These are phyloP conservation scores for Aepyceros melampus DNA, from an alignment of 2,113 vertebrate genomes.

Conservation along the genomic window DNA sequence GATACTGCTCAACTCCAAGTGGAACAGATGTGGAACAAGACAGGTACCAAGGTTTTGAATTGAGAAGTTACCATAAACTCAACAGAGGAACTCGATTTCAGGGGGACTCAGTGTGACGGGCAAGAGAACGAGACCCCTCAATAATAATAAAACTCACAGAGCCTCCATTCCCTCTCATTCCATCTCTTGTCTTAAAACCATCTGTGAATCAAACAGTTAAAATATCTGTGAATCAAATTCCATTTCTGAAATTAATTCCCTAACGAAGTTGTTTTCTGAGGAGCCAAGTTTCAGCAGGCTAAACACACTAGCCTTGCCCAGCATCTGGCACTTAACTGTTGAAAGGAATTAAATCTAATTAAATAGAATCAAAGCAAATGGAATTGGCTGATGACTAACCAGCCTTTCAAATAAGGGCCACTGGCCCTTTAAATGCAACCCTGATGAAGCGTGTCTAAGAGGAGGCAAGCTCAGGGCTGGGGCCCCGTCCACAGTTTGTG, in stretches of 20 bases:
- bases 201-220: not conserved
- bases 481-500: not conserved
- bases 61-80: not conserved
- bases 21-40: not conserved
- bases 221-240: not conserved
- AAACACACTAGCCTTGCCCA: not conserved
- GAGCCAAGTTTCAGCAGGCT: not conserved
- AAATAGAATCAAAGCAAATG: not conserved
- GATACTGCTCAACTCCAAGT: not conserved
- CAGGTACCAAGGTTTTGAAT: not conserved
- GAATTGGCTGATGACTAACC: not conserved
- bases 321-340: not conserved
- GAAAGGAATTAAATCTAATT: not conserved
- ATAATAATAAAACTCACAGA: not conserved
- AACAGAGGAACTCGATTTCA: not conserved
- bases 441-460: not conserved
- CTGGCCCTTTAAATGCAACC: not conserved
- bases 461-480: fast-evolving
- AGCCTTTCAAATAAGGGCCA: not conserved
- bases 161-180: not conserved
- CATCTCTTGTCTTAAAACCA: not conserved
- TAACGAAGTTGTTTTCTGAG: not conserved
- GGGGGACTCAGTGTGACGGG: not conserved
- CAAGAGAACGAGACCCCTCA: not conserved
- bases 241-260: not conserved